Evolutionary conservation across 2,888 invertebrate species (phyloP), one percentile per base, ranked within the genome.

Genomic region (Germaria angustata): DNA sequence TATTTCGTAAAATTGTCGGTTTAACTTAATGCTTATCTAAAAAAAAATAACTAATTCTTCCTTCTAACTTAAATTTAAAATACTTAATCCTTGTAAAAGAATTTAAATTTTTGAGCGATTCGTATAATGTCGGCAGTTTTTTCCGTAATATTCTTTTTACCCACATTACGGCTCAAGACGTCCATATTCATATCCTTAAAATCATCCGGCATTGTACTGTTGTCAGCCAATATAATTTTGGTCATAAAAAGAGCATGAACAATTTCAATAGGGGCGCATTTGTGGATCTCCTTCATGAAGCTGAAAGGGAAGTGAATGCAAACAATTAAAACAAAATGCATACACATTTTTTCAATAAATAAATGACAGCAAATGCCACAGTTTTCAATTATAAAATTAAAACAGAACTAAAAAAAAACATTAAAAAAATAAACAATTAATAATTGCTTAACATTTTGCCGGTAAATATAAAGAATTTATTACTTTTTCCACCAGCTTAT

Each of bases 161-260:
- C 89, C 22, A 80, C 78, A 75, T 87, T 89, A 44, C 87, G 87
- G 1, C 85, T 77, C 6, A 89, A n/a, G 3, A 91, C 87, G 15
- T 89, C 87, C 28, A 91, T 87, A 80, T 92, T 89, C 51, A 92
- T 88, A 59, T 92, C 91, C 63, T 92, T 91, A 34, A 90, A 91
- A 79, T 92, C 89, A 41, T 91, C 89, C 5, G 91, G 90, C n/a
- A 92, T 87, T 46, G 89, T 90, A 8, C 91, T 91, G 72, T 90
- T 90, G 83, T 92, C 92, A 0, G 92, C 92, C 83, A 92, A 89
- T 34, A 93, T 89, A 0, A 92, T 91, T 85, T 92, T 92, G 20
- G 92, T 87, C 92, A 93, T 93, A 34, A 92, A 89, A 0, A 92
- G 82, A 5, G 92, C 88, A 85, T 93, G 93, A 44, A 90, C 90